A percentile compares a stretch with the other conserved stretches of the same genome.
Evolutionary conservation across 1,140 invertebrate species (phyloP).

Genomic region (Monochamus saltuarius): DNA sequence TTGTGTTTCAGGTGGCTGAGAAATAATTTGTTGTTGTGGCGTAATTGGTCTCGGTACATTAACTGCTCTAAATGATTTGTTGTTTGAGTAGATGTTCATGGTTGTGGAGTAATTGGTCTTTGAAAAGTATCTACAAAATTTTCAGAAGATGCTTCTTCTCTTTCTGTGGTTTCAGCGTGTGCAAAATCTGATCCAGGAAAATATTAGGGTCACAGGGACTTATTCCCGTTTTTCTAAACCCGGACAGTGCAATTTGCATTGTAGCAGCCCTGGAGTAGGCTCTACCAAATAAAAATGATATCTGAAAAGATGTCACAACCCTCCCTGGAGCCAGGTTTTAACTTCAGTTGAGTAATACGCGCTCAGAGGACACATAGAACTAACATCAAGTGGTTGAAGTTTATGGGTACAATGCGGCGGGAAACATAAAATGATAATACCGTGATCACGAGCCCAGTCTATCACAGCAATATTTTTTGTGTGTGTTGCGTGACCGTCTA

Average conservation of each 20-base stretch:
- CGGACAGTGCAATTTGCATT: slow-evolving; percentile 6
- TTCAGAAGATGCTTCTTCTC: too few relatives aligned
- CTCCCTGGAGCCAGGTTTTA: slow-evolving; percentile 2
- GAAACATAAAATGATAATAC: slow-evolving; percentile 41
- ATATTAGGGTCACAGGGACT: slow-evolving; percentile 37
- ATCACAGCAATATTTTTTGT: too few relatives aligned
- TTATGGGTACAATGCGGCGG: slow-evolving; percentile 47
- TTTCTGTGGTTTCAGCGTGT: slow-evolving; percentile 42
- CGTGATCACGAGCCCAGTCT: slow-evolving; percentile 33
- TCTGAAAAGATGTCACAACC: slow-evolving; percentile 1
- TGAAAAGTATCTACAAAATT: too few relatives aligned
- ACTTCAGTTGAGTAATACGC: slow-evolving; percentile 38
- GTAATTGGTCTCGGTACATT: too few relatives aligned
- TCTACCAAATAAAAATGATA: slow-evolving; percentile 8
- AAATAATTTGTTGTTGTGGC: too few relatives aligned
- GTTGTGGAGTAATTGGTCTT: too few relatives aligned
- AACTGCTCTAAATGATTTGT: too few relatives aligned
- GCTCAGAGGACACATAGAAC: slow-evolving; percentile 46
- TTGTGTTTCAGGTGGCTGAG: too few relatives aligned
- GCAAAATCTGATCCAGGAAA: slow-evolving; percentile 50
- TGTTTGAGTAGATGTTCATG: too few relatives aligned
- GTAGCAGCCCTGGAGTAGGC: slow-evolving; percentile 6
- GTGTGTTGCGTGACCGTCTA: too few relatives aligned
- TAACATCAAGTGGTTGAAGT: slow-evolving; percentile 48
- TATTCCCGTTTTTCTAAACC: slow-evolving; percentile 6